Base-by-base conservation (phyloP, 2,888 invertebrate genomes). In the Gonocerus acuteangulatus region DNA sequence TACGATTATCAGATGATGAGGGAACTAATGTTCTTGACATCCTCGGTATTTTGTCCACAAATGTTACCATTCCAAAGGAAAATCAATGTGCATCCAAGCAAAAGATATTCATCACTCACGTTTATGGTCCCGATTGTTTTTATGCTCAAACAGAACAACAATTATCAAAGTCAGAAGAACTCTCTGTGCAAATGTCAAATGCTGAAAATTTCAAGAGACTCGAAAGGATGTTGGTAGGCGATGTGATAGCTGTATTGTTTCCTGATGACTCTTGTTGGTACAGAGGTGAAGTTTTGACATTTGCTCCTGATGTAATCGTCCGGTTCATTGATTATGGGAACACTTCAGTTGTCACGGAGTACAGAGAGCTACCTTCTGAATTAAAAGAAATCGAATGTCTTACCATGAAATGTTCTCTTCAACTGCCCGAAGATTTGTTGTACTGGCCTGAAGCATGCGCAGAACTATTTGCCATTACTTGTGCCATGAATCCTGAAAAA, bases 261-360 rank as follows among this genome's bases (percentile, higher is more conserved):
- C 57, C 70, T 2, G 69, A 69, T 0, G 86, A 87, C 71, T 79
- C 78, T 1, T 83, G 83, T 71, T 88, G 87, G 87, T 87, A 87
- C 70, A 51, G 68, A 34, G 67, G 60, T n/a, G 61, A 60, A 54
- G 44, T 67, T 22, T 51, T 69, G 73, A 78, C 78, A 42, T 80
- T 79, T 18, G 72, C 73, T 0, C 57, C 57, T 13, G 21, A 27
- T 13, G 77, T 78, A 52, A 80, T 80, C 69, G 82, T 86, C 1
- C 74, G 81, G 57, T 86, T 84, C 68, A 78, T 86, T 16, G 86
- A 86, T 71, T 85, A 83, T 68, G 86, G 86, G 2, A 85, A 85
- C 69, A 79, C 80, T 0, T 79, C 80, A 0, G 80, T 82, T 69
- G 72, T 85, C 27, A 79, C 80, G 0, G 80, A 83, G 69, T 71